These are phyloP conservation scores for Eutolmus rufibarbis DNA, from an alignment of 2,888 invertebrate species.

Conservation along the genomic window DNA sequence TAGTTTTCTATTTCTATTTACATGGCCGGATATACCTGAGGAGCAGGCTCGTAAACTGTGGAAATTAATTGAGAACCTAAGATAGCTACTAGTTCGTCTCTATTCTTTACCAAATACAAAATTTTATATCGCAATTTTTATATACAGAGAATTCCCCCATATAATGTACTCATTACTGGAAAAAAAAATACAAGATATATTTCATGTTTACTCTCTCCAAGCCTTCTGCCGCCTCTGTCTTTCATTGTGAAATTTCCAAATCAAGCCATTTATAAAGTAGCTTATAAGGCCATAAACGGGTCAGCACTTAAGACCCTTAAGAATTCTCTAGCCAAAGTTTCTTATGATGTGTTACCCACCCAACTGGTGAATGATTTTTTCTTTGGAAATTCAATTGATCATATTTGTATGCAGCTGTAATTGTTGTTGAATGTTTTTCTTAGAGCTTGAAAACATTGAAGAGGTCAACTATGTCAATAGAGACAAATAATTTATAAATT, in stretches of 20 bases:
- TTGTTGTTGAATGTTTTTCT: not conserved
- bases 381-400: not conserved
- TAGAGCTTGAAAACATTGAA: not conserved
- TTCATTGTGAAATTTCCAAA: not conserved
- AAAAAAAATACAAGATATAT: not conserved
- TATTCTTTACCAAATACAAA: not conserved
- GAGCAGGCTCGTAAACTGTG: constrained; percentile 63
- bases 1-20: constrained; percentile 57
- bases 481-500: not conserved
- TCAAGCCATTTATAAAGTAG: not conserved
- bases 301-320: not conserved
- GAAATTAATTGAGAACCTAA: constrained; percentile 52
- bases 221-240: not conserved
- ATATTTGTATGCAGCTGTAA: not conserved
- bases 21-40: constrained; percentile 61
- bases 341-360: not conserved
- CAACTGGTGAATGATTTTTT: not conserved
- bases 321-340: not conserved
- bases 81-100: constrained; percentile 1
- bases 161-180: not conserved
- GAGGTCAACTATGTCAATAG: not conserved
- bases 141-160: not conserved
- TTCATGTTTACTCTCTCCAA: not conserved
- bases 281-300: not conserved
- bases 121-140: not conserved